Evolutionary conservation across 1,140 invertebrate species (phyloP).

Genomic region (Asobara japonica): DNA sequence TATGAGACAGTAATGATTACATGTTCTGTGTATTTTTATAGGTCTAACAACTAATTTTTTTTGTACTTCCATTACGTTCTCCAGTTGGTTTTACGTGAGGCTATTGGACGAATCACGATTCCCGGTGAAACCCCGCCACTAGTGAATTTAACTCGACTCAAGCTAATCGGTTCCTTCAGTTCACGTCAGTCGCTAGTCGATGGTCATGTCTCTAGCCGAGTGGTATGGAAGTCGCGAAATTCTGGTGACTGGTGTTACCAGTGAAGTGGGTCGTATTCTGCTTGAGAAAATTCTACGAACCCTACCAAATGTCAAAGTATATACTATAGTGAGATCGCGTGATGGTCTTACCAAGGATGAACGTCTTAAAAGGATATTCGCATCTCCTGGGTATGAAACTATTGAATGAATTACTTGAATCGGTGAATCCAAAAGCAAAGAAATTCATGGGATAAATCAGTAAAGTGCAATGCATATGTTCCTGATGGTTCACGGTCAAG

Average conservation of each 20-base stretch:
- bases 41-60: background rate
- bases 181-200: slow-evolving; percentile 37
- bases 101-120: background rate
- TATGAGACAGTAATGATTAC: background rate
- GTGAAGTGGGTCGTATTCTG: slow-evolving; percentile 48
- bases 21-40: background rate
- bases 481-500: too few relatives aligned
- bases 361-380: slow-evolving; percentile 49
- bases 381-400: slow-evolving; percentile 48
- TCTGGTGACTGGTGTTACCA: slow-evolving; percentile 53
- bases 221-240: slow-evolving; percentile 53
- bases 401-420: too few relatives aligned
- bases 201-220: slow-evolving; percentile 52
- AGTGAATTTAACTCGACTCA: background rate
- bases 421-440: too few relatives aligned
- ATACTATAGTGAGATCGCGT: slow-evolving; percentile 42
- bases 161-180: background rate
- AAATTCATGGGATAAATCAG: too few relatives aligned
- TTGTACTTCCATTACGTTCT: background rate
- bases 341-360: slow-evolving; percentile 41
- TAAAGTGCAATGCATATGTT: too few relatives aligned
- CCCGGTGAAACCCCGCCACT: background rate
- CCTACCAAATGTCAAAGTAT: slow-evolving; percentile 44
- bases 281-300: slow-evolving; percentile 53
- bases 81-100: background rate